Conservation (phyloP, 2,888 invertebrate species). For the Saturnia japonica region DNA sequence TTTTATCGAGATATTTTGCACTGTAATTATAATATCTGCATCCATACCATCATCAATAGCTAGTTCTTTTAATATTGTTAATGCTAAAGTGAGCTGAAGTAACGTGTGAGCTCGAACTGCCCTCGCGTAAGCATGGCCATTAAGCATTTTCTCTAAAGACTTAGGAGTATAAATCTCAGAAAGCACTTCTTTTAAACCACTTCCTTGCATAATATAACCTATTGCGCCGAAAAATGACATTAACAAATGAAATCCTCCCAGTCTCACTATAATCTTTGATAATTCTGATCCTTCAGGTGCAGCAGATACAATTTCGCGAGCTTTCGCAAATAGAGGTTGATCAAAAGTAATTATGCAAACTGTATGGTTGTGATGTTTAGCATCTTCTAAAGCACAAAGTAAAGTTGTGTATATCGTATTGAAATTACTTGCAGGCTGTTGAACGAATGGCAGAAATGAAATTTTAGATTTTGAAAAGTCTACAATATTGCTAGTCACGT, state of each 20-base stretch:
- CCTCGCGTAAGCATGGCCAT: too few species aligned
- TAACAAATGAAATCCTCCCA: slow-evolving; percentile 44
- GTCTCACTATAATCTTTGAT: slow-evolving; percentile 30
- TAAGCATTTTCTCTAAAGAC: slow-evolving; percentile 32
- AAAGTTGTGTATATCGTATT: slow-evolving; percentile 45
- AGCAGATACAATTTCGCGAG: slow-evolving; percentile 42
- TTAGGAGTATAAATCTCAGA: slow-evolving; percentile 38
- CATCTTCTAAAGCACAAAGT: slow-evolving; percentile 30
- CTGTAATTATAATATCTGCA: slow-evolving; percentile 23
- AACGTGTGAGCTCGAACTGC: too few species aligned
- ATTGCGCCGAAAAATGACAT: slow-evolving; percentile 36
- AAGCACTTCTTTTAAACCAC: slow-evolving; percentile 29
- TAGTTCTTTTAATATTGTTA: slow-evolving; percentile 37
- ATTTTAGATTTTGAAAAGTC: slow-evolving; percentile 38
- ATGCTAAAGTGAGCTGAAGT: slow-evolving; percentile 18
- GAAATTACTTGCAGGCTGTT: slow-evolving; percentile 43
- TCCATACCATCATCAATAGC: slow-evolving; percentile 33
- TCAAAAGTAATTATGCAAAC: slow-evolving; percentile 44
- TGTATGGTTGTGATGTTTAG: slow-evolving; percentile 35
- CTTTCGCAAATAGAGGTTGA: slow-evolving; percentile 32
- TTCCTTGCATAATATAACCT: slow-evolving; percentile 14
- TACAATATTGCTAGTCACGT: slow-evolving; percentile 38
- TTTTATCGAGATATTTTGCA: slow-evolving; percentile 21
- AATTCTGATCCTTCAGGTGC: slow-evolving; percentile 28
- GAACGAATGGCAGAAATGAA: slow-evolving; percentile 46